Conservation (phyloP, 2,113 vertebrate species). For the Helogale parvula region DNA sequence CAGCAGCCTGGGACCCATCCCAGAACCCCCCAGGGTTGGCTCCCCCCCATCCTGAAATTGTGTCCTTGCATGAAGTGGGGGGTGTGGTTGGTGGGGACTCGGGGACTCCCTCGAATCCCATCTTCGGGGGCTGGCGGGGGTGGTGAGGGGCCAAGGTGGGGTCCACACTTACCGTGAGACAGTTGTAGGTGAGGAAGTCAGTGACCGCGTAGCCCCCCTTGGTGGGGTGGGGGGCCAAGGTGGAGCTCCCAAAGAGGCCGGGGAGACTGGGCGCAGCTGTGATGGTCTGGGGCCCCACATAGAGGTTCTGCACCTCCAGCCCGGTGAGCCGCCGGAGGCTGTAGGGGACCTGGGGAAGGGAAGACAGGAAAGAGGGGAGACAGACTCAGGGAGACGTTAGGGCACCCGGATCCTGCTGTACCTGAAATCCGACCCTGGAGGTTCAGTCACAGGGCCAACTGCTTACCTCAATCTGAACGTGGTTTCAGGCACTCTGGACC, state of each 20-base stretch:
- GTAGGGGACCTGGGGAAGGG: conserved; percentile 85
- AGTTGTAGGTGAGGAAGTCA: conserved; percentile 94
- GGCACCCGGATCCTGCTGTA: not conserved
- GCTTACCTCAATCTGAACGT: not conserved
- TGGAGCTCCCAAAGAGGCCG: conserved; percentile 84
- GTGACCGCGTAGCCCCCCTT: conserved; percentile 92
- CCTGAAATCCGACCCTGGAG: not conserved
- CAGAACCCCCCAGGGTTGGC: not conserved
- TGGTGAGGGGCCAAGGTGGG: fast-evolving
- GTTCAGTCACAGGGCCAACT: not conserved
- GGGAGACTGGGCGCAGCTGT: conserved; percentile 48
- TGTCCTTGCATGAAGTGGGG: fast-evolving
- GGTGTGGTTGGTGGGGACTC: fast-evolving
- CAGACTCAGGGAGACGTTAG: not conserved
- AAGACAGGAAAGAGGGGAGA: not conserved
- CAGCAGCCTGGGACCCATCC: not conserved
- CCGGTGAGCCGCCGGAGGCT: conserved; percentile 87
- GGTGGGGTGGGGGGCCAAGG: conserved; percentile 86
- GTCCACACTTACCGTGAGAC: conserved; percentile 88
- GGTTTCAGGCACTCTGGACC: not conserved
- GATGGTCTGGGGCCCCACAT: conserved; percentile 89
- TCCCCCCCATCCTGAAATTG: not conserved
- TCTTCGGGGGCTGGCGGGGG: not conserved
- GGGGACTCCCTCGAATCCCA: not conserved
- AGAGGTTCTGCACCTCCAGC: conserved; percentile 92